A percentile compares a stretch with the other conserved stretches of the same genome.
These are phyloP conservation scores for Thaumetopoea pityocampa DNA, from an alignment of 1,140 invertebrate genomes.

Conservation along the genomic window DNA sequence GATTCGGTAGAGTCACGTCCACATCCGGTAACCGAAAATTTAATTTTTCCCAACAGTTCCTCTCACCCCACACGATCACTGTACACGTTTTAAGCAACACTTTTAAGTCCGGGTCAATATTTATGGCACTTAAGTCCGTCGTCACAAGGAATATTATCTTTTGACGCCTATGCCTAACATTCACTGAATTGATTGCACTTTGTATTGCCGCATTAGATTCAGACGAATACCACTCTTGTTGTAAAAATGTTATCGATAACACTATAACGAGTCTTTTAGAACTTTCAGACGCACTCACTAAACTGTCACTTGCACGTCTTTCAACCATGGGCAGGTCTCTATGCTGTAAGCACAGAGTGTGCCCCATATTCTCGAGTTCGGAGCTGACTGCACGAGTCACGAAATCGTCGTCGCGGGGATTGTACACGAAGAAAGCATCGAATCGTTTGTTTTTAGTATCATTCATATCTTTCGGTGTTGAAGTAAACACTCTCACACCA, in stretches of 20 bases:
- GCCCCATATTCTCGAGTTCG: slow-evolving; percentile 85
- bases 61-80: slow-evolving; percentile 90
- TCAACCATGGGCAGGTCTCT: slow-evolving; percentile 83
- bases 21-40: slow-evolving; percentile 91
- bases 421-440: slow-evolving; percentile 93
- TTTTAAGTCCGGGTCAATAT: slow-evolving; percentile 88
- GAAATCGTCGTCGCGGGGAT: slow-evolving; percentile 89
- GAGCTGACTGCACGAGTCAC: slow-evolving; percentile 86
- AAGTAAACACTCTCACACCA: slow-evolving; percentile 87
- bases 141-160: slow-evolving; percentile 86
- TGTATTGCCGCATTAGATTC: slow-evolving; percentile 84
- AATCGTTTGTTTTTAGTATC: slow-evolving; percentile 80
- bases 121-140: slow-evolving; percentile 79
- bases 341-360: slow-evolving; percentile 88
- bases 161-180: slow-evolving; percentile 81
- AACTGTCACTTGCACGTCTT: slow-evolving; percentile 83
- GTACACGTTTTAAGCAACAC: slow-evolving; percentile 89
- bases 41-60: slow-evolving; percentile 93
- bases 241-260: slow-evolving; percentile 84
- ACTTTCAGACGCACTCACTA: slow-evolving; percentile 86
- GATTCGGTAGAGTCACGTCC: slow-evolving; percentile 71
- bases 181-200: slow-evolving; percentile 83
- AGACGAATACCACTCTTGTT: slow-evolving; percentile 84
- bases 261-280: slow-evolving; percentile 84
- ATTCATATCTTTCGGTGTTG: slow-evolving; percentile 76